These are phyloP conservation scores for Monoplex corrugatus DNA, from an alignment of 2,888 invertebrate genomes.

Conservation along the genomic window DNA sequence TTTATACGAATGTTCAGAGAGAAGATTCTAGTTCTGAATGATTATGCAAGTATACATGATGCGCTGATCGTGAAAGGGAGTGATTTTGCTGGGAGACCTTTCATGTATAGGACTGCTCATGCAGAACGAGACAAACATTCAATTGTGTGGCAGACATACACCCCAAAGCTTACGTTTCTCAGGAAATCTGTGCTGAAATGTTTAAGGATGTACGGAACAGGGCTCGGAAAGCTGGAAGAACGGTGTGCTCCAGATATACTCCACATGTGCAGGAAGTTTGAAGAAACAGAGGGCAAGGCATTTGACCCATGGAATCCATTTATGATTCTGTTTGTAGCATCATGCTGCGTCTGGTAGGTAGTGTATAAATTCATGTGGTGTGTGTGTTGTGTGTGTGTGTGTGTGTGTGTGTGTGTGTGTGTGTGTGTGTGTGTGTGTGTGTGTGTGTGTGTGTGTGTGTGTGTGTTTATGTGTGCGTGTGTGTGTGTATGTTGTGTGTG, in stretches of 20 bases:
- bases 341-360: constrained; percentile 70
- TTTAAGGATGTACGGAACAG: constrained; percentile 67
- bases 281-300: constrained; percentile 39
- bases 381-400: not conserved
- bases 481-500: too few species aligned
- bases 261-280: constrained; percentile 58
- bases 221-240: constrained; percentile 64
- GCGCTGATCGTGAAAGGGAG: constrained; percentile 68
- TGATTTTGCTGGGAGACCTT: constrained; percentile 73
- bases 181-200: constrained; percentile 66
- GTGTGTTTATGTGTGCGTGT: too few species aligned
- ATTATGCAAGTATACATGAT: constrained; percentile 67
- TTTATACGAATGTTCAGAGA: constrained; percentile 66
- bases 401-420: not conserved
- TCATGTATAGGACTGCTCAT: constrained; percentile 68
- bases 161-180: constrained; percentile 68
- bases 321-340: constrained; percentile 69
- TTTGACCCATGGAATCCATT: constrained; percentile 66
- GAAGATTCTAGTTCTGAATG: constrained; percentile 73
- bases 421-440: not conserved
- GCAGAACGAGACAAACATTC: constrained; percentile 64
- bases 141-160: constrained; percentile 75
- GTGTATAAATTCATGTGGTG: not conserved
- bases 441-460: not conserved
- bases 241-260: constrained; percentile 65